Percentiles rank a stretch among this genome's conserved stretches.
Evolutionary conservation across 2,888 invertebrate genomes (phyloP).

Genomic region (Leistus spinibarbis): DNA sequence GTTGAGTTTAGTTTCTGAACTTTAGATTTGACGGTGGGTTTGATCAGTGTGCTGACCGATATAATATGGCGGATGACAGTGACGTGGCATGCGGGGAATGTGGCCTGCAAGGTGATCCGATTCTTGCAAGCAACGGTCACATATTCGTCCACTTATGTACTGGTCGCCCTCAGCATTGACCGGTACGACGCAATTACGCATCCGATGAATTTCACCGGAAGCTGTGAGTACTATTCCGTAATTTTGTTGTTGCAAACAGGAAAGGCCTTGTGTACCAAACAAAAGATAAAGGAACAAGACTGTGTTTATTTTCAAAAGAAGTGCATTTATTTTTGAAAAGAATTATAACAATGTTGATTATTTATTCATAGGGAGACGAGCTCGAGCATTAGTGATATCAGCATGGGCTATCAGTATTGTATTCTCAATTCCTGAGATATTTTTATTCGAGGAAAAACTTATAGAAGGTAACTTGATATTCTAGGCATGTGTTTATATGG

Average conservation of each 20-base stretch:
- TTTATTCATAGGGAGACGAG: slow-evolving; percentile 75
- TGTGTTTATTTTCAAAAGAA: too few species aligned
- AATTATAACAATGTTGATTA: not conserved
- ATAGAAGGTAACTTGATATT: slow-evolving; percentile 67
- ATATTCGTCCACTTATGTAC: slow-evolving; percentile 90
- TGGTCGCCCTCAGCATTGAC: slow-evolving; percentile 91
- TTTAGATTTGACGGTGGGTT: slow-evolving; percentile 86
- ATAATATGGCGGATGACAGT: slow-evolving; percentile 89
- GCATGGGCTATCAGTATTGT: slow-evolving; percentile 84
- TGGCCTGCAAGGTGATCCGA: slow-evolving; percentile 85
- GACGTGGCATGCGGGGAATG: slow-evolving; percentile 86
- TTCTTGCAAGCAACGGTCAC: slow-evolving; percentile 87
- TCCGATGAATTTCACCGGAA: slow-evolving; percentile 94
- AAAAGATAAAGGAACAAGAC: too few species aligned
- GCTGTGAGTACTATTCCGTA: slow-evolving; percentile 93
- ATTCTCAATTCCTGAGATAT: slow-evolving; percentile 81
- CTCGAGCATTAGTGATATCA: slow-evolving; percentile 75
- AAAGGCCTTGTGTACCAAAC: too few species aligned
- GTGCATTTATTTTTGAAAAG: too few species aligned
- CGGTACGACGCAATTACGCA: slow-evolving; percentile 92
- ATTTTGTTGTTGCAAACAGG: too few species aligned
- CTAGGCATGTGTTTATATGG: too few species aligned
- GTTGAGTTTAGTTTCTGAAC: too few species aligned
- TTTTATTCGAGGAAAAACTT: slow-evolving; percentile 79
- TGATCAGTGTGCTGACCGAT: slow-evolving; percentile 87